Evolutionary conservation across 2,888 invertebrate genomes (phyloP).

Genomic region (Bombylius discolor): DNA sequence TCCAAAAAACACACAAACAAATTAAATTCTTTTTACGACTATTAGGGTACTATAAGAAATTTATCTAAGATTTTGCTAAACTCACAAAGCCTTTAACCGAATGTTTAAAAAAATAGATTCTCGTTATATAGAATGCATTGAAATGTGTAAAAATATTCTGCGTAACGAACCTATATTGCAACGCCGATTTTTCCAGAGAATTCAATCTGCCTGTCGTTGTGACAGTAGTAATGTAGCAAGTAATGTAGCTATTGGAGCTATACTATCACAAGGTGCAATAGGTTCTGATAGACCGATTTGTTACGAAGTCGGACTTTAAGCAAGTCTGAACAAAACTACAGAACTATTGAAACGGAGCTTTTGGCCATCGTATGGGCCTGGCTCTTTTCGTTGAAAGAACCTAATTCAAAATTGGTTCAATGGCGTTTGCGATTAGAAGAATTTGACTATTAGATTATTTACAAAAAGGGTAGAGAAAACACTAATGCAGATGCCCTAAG

Average conservation of each 20-base stretch:
- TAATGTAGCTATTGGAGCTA: constrained; percentile 16
- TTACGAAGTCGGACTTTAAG: constrained; percentile 18
- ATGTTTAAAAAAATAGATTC: no score
- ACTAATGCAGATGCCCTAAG: neutral
- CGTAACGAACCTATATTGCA: neutral
- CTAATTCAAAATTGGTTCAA: constrained; percentile 2
- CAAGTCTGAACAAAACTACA: constrained; percentile 16
- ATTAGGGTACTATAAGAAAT: no score
- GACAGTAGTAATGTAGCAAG: no score
- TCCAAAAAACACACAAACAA: no score
- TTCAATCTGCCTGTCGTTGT: constrained; percentile 5
- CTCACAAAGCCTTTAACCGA: no score
- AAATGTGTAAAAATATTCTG: no score
- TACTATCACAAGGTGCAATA: constrained; percentile 17
- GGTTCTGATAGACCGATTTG: constrained; percentile 17
- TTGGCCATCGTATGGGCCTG: constrained; percentile 16
- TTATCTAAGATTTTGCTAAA: no score
- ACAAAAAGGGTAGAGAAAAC: neutral
- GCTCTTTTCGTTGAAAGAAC: neutral
- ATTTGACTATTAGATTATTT: constrained; percentile 14
- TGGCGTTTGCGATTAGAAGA: constrained; percentile 14
- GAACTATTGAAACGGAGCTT: constrained; percentile 19
- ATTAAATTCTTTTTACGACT: no score
- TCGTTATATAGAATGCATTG: no score
- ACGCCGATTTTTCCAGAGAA: constrained; percentile 2